Evolutionary conservation across 1,140 invertebrate genomes (phyloP).

Genomic region (Bombus superbus): DNA sequence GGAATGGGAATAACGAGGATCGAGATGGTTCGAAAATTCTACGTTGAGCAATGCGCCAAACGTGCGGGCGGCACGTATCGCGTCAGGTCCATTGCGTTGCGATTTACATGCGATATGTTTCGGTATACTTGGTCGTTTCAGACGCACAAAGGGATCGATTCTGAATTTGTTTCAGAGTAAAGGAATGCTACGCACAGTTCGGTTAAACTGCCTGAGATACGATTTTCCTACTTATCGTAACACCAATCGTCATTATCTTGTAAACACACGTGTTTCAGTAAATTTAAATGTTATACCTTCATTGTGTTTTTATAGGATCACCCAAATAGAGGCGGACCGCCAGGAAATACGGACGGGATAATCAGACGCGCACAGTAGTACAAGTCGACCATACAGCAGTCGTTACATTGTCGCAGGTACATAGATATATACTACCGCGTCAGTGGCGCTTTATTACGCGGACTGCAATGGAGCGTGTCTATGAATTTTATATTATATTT

Average conservation of each 20-base stretch:
- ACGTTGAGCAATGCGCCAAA: constrained; percentile 58
- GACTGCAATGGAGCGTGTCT: neutral
- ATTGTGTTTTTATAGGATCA: neutral
- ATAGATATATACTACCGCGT: neutral
- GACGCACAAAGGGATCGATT: neutral
- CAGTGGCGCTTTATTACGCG: neutral
- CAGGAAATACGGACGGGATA: neutral
- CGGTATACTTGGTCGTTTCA: constrained; percentile 46
- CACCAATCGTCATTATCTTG: too few species aligned
- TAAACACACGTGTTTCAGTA: too few species aligned
- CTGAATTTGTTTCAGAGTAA: neutral
- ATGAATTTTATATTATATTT: neutral
- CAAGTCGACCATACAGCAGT: neutral
- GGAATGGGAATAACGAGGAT: constrained; percentile 42
- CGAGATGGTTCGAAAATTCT: constrained; percentile 33
- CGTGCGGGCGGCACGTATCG: constrained; percentile 62
- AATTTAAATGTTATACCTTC: neutral
- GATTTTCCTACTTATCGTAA: too few species aligned
- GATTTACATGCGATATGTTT: constrained; percentile 70
- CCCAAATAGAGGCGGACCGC: neutral
- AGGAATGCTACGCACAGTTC: neutral
- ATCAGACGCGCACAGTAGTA: neutral
- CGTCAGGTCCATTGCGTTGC: constrained; percentile 60
- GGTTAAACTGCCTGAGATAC: neutral
- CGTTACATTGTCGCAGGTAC: neutral